Base-by-base conservation (phyloP, 2,113 vertebrate species). In the Siniperca chuatsi region DNA sequence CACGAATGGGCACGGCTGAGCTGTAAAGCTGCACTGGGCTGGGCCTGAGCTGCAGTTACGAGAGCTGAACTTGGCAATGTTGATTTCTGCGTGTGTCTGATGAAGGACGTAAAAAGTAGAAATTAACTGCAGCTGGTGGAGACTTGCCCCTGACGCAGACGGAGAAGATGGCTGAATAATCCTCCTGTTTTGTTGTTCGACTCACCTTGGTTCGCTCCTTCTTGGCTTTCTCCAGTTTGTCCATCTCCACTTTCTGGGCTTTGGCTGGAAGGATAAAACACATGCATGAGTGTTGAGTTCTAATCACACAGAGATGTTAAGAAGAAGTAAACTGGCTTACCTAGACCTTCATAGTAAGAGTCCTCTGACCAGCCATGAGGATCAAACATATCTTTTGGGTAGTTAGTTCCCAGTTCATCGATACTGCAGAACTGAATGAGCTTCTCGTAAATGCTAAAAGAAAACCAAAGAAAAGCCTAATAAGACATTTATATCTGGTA, bases 301-400 rank as follows among this genome's bases (percentile, higher is more conserved):
- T 15, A 7, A 2, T 46, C n/a, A 54, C 15, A 75, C 29, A 29
- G 16, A 78, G 33, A 10, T 61, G 35, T 1, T 23, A 80, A 78
- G 10, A 42, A 57, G n/a, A 15, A 15, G 65, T 12, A 21, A 69
- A 44, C 0, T 0, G 6, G 4, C 87, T 87, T 93, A 98, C 98
- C 97, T 69, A 99, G 92, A 13, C 96, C 93, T 86, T 99, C 98
- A 2, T 99, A 99, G 90, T 99, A 99, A 0, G 98, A 99, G 86
- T 99, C 98, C 67, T 99, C 98, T 78, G 98, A 97, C 98, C 98
- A 99, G 82, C 98, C 98, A 40, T 99, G 98, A 65, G 98, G 98
- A 90, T 99, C 97, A 87, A 99, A 99, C 97, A 99, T 99, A 25
- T 99, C 98, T 95, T 99, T 99, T 8, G 98, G 98, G 82, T 99